These are phyloP conservation scores for Ochropleura leucogaster DNA, from an alignment of 2,888 invertebrate species.

Conservation along the genomic window DNA sequence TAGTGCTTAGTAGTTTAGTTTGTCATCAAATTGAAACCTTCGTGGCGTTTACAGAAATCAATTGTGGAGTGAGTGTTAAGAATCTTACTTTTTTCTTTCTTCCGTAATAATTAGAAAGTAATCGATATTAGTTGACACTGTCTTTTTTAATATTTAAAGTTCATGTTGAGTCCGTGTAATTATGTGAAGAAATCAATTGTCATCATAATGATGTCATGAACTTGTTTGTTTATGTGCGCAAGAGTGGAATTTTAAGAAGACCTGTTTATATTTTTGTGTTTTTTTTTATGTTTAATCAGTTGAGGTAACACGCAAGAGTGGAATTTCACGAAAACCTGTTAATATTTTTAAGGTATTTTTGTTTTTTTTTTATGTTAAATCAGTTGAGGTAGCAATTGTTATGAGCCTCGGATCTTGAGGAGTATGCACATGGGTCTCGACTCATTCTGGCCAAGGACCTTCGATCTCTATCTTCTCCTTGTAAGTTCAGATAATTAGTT, in stretches of 20 bases:
- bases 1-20: background rate
- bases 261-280: no score
- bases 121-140: background rate
- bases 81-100: background rate
- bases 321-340: background rate
- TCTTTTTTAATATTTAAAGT: background rate
- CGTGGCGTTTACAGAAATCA: background rate
- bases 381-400: background rate
- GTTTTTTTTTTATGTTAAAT: background rate
- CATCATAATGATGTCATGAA: background rate
- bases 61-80: background rate
- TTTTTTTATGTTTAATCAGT: background rate
- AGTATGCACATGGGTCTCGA: no score
- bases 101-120: slow-evolving; percentile 2
- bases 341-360: background rate
- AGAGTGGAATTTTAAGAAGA: slow-evolving; percentile 9
- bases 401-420: no score
- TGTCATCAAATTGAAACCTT: background rate
- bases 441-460: no score
- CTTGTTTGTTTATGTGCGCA: slow-evolving; percentile 9
- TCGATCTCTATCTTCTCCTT: no score
- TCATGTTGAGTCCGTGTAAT: background rate
- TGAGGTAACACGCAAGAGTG: background rate
- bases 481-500: no score
- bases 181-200: slow-evolving; percentile 10